Base-by-base conservation (phyloP, 2,797 vertebrate genomes). In the Acropternis orthonyx region DNA sequence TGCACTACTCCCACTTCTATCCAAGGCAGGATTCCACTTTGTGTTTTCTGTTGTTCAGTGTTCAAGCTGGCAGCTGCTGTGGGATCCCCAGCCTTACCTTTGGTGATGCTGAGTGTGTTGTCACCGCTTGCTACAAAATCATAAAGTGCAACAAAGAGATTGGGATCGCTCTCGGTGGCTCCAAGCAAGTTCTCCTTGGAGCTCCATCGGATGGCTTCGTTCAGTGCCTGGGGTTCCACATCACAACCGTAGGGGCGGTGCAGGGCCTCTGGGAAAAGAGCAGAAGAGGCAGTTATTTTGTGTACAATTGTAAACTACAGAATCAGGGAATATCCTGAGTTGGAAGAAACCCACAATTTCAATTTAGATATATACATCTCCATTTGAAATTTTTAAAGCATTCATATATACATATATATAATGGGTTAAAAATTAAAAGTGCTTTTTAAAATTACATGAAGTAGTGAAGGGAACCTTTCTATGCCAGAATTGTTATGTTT, bases 81-180 rank as follows among this genome's bases (percentile, higher is more conserved):
- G 49, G 0, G 2, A 39, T 1, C 6, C 34, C 34, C 39, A 43
- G 26, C 18, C 93, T 96, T 97, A 99, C 99, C 99, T 99, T 99
- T 99, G 54, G 99, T 99, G 97, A 99, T 99, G 98, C 99, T 99
- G 92, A 99, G 99, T 2, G 99, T 99, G 98, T 99, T 99, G 98
- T 99, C 99, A 88, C 99, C 99, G 37, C 99, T 99, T 96, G 99
- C 99, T 63, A 99, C 99, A 94, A 99, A 99, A 98, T 99, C 99
- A 76, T 99, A 99, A 98, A 99, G 99, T 98, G 99, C 99, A 97
- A 99, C 99, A 62, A 99, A 99, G 96, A 99, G 99, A 98, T 99
- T 99, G 49, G 99, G 99, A 94, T 99, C 99, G 16, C 99, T 99
- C 98, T 99, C 99, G 1, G 99, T 98, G 37, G 99, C 99, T 92